A percentile compares a stretch with the other conserved stretches of the same genome.
These are phyloP conservation scores for Vireo altiloquus DNA, from an alignment of 2,113 vertebrate genomes.

Conservation along the genomic window DNA sequence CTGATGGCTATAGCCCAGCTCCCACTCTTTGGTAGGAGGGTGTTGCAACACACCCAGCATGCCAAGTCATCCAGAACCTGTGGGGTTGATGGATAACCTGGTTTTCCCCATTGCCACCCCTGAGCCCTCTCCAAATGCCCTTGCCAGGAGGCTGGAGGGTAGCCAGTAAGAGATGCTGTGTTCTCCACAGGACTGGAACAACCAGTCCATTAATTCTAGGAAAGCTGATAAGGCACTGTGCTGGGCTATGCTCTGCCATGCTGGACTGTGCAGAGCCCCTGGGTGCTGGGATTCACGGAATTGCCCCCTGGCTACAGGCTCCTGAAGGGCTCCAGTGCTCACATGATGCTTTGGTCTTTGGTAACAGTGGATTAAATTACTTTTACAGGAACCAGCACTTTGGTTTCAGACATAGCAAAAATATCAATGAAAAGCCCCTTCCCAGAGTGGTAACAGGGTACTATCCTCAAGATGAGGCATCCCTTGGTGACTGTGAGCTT, in stretches of 20 bases:
- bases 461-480: rapidly evolving
- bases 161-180: background rate
- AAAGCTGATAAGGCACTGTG: background rate
- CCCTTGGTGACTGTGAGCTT: background rate
- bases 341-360: background rate
- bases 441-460: background rate
- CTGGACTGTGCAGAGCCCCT: background rate
- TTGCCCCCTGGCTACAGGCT: background rate
- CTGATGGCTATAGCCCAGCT: background rate
- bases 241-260: background rate
- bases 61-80: constrained; percentile 48
- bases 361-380: rapidly evolving
- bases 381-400: background rate
- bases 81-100: constrained; percentile 54
- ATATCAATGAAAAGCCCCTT: background rate
- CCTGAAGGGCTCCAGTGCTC: background rate
- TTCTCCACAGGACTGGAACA: background rate
- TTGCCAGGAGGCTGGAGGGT: constrained; percentile 1
- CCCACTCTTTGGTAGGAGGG: background rate
- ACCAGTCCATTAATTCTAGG: constrained; percentile 40
- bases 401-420: background rate
- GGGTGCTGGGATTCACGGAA: background rate
- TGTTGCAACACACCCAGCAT: background rate
- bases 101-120: background rate
- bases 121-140: constrained; percentile 17